Evolutionary conservation across 1,140 invertebrate species (phyloP), one percentile per base, ranked within the genome.

Genomic region (Drosophila elegans): DNA sequence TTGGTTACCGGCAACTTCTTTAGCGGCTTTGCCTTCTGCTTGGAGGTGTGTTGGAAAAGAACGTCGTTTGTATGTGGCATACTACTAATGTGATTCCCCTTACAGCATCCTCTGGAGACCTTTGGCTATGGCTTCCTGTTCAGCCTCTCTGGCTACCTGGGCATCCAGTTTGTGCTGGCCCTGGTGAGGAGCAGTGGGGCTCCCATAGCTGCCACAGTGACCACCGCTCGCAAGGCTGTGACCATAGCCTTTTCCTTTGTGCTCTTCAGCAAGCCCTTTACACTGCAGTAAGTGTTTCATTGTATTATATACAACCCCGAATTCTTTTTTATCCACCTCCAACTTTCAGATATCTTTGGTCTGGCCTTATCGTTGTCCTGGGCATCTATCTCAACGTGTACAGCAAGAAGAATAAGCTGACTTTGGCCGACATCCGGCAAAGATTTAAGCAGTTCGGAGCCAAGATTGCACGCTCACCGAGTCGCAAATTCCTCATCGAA

Each of bases 231-330:
- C 48, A 99, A 99, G 93, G 97, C 97, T 25, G 93, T 99, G 1
- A 98, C 98, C 1, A 98, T 99, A 52, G 93, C 98, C 39, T 94
- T 99, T 63, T 99, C 98, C 2, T 99, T 99, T 93, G 67, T 98
- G 41, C 95, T 98, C 75, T 99, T 99, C 90, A 95, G 96, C 91
- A 99, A 99, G 92, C 98, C 98, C 5, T 99, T 99, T 89, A 97
- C 97, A 10, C 94, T 97, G 64, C 96, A 98, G 96, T 98, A 94
- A 96, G 96, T 95, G 46, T 49, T 1, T 1, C 3, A 11, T 4
- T 0, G 27, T 12, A 0, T 7, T 0, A 32, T 11, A 0, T 7
- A 0, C 11, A 10, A 0, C 1, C 7, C 3, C 1, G 21, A 9
- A 13, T 12, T 1, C 0, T 7, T 13, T 34, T 0, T 13, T 13